These are phyloP conservation scores for Neoaliturus tenellus DNA, from an alignment of 2,888 invertebrate species.

Conservation along the genomic window DNA sequence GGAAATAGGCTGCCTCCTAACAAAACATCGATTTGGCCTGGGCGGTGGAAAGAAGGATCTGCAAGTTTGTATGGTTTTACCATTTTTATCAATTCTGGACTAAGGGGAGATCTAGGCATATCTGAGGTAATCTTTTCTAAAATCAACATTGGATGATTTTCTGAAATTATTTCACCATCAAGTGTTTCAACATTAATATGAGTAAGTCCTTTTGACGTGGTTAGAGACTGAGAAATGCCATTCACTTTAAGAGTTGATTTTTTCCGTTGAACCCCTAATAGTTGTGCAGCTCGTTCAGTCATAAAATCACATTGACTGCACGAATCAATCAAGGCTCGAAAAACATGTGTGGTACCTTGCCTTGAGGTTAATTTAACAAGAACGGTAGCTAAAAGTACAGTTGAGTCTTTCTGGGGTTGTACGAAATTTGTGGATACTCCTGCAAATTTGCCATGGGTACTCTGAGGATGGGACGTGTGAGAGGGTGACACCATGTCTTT, in stretches of 20 bases:
- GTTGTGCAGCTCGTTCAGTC: not conserved
- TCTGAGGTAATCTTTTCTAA: not conserved
- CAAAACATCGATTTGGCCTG: not conserved
- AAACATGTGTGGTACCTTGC: not conserved
- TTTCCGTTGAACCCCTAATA: not conserved
- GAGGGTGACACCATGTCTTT: not conserved
- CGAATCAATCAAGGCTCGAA: not conserved
- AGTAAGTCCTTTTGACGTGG: not conserved
- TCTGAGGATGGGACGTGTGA: not conserved
- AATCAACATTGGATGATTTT: not conserved
- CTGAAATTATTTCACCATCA: not conserved
- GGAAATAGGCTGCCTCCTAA: not conserved
- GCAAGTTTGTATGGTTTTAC: not conserved
- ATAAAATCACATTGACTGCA: slow-evolving; percentile 9
- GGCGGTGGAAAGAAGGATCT: not conserved
- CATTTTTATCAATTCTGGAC: not conserved
- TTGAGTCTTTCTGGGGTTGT: not conserved
- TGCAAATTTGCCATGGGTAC: not conserved
- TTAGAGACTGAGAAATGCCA: not conserved
- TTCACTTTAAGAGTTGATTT: not conserved
- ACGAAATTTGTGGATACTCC: not conserved
- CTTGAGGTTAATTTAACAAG: not conserved
- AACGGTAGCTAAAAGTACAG: not conserved
- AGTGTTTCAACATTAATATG: not conserved
- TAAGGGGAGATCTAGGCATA: not conserved